These are phyloP conservation scores for Pegea sp. DNA, from an alignment of 23 tunicate genomes.

Conservation along the genomic window DNA sequence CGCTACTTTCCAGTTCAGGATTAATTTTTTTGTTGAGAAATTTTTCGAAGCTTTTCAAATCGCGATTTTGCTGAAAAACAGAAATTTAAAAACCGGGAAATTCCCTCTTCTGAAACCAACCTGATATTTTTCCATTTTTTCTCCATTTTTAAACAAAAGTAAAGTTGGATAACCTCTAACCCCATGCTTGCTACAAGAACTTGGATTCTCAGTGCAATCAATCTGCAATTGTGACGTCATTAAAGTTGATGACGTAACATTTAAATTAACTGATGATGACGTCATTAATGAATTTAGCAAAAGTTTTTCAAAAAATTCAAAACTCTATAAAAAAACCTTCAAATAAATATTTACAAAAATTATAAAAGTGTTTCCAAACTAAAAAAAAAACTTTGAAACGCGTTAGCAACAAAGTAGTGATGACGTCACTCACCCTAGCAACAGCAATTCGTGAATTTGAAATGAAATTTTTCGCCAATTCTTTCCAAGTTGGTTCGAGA, in stretches of 20 bases:
- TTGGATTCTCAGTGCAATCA: slow-evolving; percentile 54
- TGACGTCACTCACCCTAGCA: slow-evolving; percentile 25
- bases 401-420: background rate
- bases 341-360: too few relatives aligned
- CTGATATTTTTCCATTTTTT: slow-evolving; percentile 14
- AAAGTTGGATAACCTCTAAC: slow-evolving; percentile 73
- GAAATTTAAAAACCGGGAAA: slow-evolving; percentile 2
- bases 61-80: background rate
- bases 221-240: too few relatives aligned
- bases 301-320: too few relatives aligned
- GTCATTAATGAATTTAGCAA: too few relatives aligned
- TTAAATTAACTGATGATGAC: too few relatives aligned
- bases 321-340: too few relatives aligned
- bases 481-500: slow-evolving; percentile 64
- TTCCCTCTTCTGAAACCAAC: slow-evolving; percentile 23
- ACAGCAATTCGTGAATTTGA: slow-evolving; percentile 20
- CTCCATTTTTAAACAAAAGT: slow-evolving; percentile 54
- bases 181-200: slow-evolving; percentile 27
- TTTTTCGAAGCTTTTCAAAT: background rate
- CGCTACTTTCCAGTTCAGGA: background rate
- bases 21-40: background rate
- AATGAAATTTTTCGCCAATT: slow-evolving; percentile 31
- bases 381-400: background rate
- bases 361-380: background rate
- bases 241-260: too few relatives aligned